Evolutionary conservation across 2,888 invertebrate genomes (phyloP), one percentile per base, ranked within the genome.

Genomic region (Lycia hirtaria): DNA sequence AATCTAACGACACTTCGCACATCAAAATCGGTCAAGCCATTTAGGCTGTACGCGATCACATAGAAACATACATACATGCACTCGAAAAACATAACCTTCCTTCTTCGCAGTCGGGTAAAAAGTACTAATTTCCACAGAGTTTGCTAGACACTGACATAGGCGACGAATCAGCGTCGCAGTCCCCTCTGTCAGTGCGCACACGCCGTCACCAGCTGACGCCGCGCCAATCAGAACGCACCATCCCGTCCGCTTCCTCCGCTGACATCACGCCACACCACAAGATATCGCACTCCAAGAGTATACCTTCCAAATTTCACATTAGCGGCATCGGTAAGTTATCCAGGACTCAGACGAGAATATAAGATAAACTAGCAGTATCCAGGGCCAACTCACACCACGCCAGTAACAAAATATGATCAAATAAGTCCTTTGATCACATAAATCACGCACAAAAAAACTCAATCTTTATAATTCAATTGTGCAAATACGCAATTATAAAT

Each of bases 211-310:
- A 96, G 38, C 84, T 97, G 20, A 97, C 97, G 0, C 97, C 97
- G 35, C 91, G 97, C n/a, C 97, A 97, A 68, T 97, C 97, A 33
- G 97, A 97, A 76, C 93, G 95, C 12, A 95, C 96, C 44, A 92
- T 97, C 26, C 74, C 93, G 78, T 73, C 89, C 66, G 77, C 93
- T 81, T 92, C 96, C 0, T 95, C 96, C 90, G 95, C 76, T 79
- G 95, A 87, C 90, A 85, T 97, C 61, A 96, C 97, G 0, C 96
- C 97, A 1, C 96, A 57, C 33, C 57, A 88, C 63, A 82, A 84
- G 65, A 81, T 87, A 64, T 76, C 87, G n/a, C 92, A 93, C 69
- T 81, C 92, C 22, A 94, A 94, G 77, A 85, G 93, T 0, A 86
- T 90, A 64, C 87, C 79, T 10, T 87, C 93, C 4, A 90, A 92